These are phyloP conservation scores for Decapterus maruadsi DNA, from an alignment of 2,797 vertebrate genomes.

Conservation along the genomic window DNA sequence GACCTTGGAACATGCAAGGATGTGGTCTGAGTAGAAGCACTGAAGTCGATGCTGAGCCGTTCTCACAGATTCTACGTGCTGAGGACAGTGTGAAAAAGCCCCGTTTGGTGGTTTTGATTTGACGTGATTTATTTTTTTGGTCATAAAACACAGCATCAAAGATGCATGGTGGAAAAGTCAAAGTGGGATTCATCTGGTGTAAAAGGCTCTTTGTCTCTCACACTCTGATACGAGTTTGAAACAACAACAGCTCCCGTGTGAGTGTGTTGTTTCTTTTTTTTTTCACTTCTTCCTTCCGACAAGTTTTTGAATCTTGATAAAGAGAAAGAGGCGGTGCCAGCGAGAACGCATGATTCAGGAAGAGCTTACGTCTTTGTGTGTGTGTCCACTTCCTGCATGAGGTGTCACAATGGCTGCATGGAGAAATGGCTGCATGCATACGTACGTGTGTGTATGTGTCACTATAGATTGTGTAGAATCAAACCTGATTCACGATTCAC, in stretches of 20 bases:
- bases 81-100: neutral
- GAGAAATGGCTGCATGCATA: slow-evolving; percentile 19
- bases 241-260: slow-evolving; percentile 14
- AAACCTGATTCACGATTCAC: slow-evolving; percentile 14
- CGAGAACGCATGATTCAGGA: slow-evolving; percentile 60
- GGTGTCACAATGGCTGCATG: slow-evolving; percentile 57
- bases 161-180: neutral
- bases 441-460: slow-evolving; percentile 18
- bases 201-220: neutral
- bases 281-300: slow-evolving; percentile 36
- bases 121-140: neutral
- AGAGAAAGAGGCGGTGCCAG: slow-evolving; percentile 51
- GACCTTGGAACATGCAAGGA: too few relatives aligned
- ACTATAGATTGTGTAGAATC: slow-evolving; percentile 30
- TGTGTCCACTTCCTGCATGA: slow-evolving; percentile 71
- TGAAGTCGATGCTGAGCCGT: too few relatives aligned
- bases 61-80: too few relatives aligned
- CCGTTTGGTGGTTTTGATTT: neutral
- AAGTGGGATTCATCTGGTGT: neutral
- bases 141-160: neutral
- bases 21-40: too few relatives aligned
- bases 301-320: slow-evolving; percentile 64
- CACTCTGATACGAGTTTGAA: neutral
- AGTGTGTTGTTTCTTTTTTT: neutral
- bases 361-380: slow-evolving; percentile 46